Conservation (phyloP, 2,888 invertebrate species). For the Stenotaenia linearis region DNA sequence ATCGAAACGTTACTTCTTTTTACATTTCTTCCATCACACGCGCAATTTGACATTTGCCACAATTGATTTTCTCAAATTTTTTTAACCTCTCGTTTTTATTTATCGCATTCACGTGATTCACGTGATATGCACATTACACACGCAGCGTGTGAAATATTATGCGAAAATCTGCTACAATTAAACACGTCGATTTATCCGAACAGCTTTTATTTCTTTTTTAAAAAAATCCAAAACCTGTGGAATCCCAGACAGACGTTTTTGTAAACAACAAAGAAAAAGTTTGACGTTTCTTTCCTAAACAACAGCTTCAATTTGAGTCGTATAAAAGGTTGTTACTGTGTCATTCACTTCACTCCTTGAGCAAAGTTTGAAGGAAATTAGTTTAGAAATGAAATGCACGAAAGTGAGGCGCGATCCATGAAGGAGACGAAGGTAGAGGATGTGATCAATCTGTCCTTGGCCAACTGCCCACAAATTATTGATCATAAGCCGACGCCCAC, state of each 20-base stretch:
- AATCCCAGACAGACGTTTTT: not conserved
- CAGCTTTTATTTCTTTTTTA: not conserved
- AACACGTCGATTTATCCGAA: not conserved
- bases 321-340: not conserved
- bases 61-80: not conserved
- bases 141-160: not conserved
- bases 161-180: not conserved
- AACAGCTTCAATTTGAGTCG: not conserved
- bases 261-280: not conserved
- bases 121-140: not conserved
- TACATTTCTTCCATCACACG: not conserved
- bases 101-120: not conserved
- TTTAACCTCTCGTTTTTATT: not conserved
- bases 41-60: conserved; percentile 2
- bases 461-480: conserved; percentile 26
- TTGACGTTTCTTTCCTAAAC: too few species aligned
- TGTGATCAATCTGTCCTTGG: conserved; percentile 24
- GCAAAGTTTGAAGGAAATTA: not conserved
- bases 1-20: not conserved
- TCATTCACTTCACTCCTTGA: not conserved
- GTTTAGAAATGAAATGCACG: not conserved
- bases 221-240: not conserved
- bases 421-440: conserved; percentile 8
- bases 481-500: conserved; percentile 21
- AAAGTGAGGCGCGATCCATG: conserved; percentile 18